Conservation (phyloP, 1,140 invertebrate species). For the Asbolus verrucosus region DNA sequence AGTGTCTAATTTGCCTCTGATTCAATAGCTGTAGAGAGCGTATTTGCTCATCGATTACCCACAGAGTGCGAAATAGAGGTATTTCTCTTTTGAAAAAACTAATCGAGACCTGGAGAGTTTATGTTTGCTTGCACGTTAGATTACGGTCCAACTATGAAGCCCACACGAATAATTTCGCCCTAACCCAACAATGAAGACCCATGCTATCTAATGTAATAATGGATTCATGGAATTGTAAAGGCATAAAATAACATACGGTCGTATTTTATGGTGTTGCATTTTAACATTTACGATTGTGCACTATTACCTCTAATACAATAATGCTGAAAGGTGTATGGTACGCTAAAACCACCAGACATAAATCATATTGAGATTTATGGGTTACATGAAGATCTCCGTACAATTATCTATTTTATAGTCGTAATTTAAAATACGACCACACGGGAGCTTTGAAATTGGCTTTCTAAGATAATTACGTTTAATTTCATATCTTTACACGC, state of each 20-base stretch:
- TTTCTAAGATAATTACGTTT: constrained; percentile 19
- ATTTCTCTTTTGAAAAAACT: too few species aligned
- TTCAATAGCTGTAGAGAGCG: too few species aligned
- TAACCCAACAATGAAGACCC: constrained; percentile 13
- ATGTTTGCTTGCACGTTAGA: too few species aligned
- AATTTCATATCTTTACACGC: constrained; percentile 16
- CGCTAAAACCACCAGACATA: constrained; percentile 6
- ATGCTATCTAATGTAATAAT: not conserved
- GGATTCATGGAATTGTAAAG: not conserved
- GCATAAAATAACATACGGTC: constrained; percentile 7
- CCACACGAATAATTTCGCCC: constrained; percentile 14
- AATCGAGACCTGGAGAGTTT: too few species aligned
- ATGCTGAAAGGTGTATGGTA: not conserved
- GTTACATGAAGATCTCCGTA: constrained; percentile 8
- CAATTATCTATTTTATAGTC: constrained; percentile 26
- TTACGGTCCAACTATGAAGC: too few species aligned
- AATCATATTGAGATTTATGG: constrained; percentile 28
- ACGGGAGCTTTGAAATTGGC: constrained; percentile 24
- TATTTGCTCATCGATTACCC: too few species aligned
- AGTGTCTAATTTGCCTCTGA: too few species aligned
- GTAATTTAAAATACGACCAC: constrained; percentile 18
- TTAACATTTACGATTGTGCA: constrained; percentile 34
- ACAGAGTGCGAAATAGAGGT: too few species aligned
- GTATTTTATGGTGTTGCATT: constrained; percentile 26
- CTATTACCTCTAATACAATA: constrained; percentile 29